These are phyloP conservation scores for Furcifer pardalis DNA, from an alignment of 2,797 vertebrate species.

Conservation along the genomic window DNA sequence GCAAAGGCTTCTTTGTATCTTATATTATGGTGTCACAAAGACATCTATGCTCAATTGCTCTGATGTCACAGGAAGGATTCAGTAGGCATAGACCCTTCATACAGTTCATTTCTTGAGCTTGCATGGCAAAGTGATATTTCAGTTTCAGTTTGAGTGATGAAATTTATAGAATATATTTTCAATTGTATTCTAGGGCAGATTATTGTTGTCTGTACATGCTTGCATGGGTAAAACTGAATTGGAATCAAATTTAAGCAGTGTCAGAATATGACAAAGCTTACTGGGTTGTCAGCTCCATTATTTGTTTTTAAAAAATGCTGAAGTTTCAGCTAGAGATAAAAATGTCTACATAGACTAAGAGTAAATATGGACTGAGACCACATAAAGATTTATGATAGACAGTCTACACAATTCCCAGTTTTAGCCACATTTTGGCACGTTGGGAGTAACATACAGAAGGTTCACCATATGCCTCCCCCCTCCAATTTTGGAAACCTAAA, in stretches of 20 bases:
- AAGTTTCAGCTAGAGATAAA: neutral
- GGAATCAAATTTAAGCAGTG: neutral
- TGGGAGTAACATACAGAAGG: no score
- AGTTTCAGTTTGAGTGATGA: neutral
- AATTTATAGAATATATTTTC: neutral
- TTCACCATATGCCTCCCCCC: neutral
- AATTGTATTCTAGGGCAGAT: neutral
- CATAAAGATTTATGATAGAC: neutral
- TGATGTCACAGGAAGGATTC: neutral
- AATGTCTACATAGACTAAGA: neutral
- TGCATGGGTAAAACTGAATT: neutral
- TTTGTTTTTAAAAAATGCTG: neutral
- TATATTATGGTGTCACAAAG: no score
- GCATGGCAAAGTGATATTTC: neutral
- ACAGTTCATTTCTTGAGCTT: neutral
- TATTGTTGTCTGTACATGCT: neutral
- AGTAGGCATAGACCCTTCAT: no score
- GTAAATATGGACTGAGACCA: neutral
- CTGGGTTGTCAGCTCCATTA: neutral
- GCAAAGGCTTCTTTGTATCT: no score
- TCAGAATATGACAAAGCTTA: neutral
- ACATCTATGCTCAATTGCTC: no score
- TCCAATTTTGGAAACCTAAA: no score
- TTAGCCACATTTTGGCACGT: no score
- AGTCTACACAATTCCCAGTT: neutral